Evolutionary conservation across 2,888 invertebrate species (phyloP), one percentile per base, ranked within the genome.

Genomic region (Drosophila seclusa): DNA sequence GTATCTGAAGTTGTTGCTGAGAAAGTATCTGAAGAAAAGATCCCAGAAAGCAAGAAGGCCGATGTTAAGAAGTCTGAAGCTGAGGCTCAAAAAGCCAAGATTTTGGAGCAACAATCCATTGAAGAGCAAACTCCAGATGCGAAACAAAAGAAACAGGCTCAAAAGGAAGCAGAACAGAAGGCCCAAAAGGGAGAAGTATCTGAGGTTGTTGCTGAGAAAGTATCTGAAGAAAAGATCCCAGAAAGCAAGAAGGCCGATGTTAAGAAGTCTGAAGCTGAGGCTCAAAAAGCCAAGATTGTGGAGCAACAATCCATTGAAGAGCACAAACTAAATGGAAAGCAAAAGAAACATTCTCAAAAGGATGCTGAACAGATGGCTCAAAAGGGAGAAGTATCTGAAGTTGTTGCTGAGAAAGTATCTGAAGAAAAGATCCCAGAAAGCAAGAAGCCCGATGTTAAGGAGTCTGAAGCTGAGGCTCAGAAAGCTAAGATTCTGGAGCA

Each of bases 271-370:
- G n/a, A 40, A 40, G 40, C n/a, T 2, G 27, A 27, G 18, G 7
- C 48, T 10, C 27, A 48, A 48, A 48, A 48, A 0, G 48, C 48
- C 4, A 18, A 18, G 7, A 4, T 48, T 0, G 16, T 48, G 0
- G 48, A 48, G 0, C 4, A 36, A 27, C 24, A 36, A 11, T 36
- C 54, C 4, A 11, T 54, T 3, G 27, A 27, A 18, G 27, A 48
- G 16, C 27, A 18, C 4, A 24, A 18, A 0, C 0, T 8, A 1
- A 16, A 27, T 0, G 0, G 0, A 0, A 36, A 24, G 1, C 24
- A 11, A 24, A 54, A 36, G 18, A 21, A 32, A 32, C 21, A 21
- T n/a, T n/a, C n/a, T n/a, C n/a, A 27, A 27, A 0, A 11, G 7
- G 13, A 27, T 0, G 27, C 36, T 2, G 1, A n/a, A 11, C 2